phyloP scores from a whole-genome alignment of 2,113 vertebrate genomes.

The Corapipo altera region DNA sequence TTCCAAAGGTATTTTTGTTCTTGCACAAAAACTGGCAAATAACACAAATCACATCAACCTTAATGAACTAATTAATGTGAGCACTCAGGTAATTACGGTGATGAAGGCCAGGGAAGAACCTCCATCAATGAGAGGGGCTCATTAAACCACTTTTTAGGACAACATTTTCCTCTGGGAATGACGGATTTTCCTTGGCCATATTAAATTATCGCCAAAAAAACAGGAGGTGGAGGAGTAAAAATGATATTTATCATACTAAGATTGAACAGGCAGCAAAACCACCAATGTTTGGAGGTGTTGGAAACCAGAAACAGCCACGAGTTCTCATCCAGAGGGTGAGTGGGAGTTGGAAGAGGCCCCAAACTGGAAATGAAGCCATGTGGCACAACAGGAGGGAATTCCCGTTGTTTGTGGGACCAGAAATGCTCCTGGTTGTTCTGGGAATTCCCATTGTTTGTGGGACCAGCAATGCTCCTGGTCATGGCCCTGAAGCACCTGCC shows the following conservation, averaged over 20 bases:
- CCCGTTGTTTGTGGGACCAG: too few species aligned
- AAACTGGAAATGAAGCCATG: too few species aligned
- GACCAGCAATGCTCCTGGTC: too few species aligned
- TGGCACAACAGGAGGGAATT: too few species aligned
- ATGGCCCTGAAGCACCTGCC: too few species aligned
- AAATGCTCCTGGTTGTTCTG: too few species aligned
- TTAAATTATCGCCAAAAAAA: not conserved
- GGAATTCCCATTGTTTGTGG: too few species aligned
- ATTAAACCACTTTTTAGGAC: too few species aligned
- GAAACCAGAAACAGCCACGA: too few species aligned
- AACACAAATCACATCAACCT: not conserved
- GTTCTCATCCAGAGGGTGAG: not conserved
- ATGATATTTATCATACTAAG: not conserved
- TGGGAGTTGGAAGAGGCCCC: not conserved
- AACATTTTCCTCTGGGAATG: not conserved
- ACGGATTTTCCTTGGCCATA: not conserved
- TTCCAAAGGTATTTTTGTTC: too few species aligned
- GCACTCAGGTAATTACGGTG: not conserved
- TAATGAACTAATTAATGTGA: not conserved
- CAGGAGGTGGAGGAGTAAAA: not conserved
- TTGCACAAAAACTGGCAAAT: not conserved
- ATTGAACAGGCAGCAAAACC: not conserved
- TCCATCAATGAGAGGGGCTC: too few species aligned
- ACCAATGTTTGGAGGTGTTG: not conserved
- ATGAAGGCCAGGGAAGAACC: not conserved